These are phyloP conservation scores for Epirrhoe tristata DNA, from an alignment of 2,888 invertebrate species.

Conservation along the genomic window DNA sequence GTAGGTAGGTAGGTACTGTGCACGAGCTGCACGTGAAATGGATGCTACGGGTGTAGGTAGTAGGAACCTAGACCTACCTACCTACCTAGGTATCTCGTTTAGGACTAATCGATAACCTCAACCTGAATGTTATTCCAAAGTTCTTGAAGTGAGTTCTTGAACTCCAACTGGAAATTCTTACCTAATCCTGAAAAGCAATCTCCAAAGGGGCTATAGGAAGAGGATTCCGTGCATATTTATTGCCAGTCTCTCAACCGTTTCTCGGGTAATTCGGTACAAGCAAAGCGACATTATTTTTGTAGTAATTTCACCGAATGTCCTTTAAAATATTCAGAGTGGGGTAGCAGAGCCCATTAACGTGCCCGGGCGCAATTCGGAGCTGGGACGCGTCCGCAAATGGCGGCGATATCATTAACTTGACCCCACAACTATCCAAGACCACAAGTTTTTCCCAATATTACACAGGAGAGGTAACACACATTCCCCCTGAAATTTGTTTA, in stretches of 20 bases:
- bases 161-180: slow-evolving; percentile 63
- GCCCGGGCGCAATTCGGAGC: slow-evolving; percentile 80
- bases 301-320: slow-evolving; percentile 84
- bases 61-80: too few relatives aligned
- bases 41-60: slow-evolving; percentile 56
- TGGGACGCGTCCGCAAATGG: slow-evolving; percentile 81
- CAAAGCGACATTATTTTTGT: slow-evolving; percentile 84
- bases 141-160: slow-evolving; percentile 29
- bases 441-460: slow-evolving; percentile 83
- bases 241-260: slow-evolving; percentile 80
- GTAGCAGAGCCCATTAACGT: slow-evolving; percentile 83
- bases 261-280: slow-evolving; percentile 83
- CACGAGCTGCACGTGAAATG: slow-evolving; percentile 67
- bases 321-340: slow-evolving; percentile 84
- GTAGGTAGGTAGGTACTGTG: slow-evolving; percentile 46
- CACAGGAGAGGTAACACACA: slow-evolving; percentile 70
- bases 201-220: slow-evolving; percentile 76
- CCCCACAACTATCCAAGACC: slow-evolving; percentile 78
- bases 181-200: slow-evolving; percentile 79
- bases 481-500: slow-evolving; percentile 61
- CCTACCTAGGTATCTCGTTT: slow-evolving; percentile 39
- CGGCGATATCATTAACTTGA: slow-evolving; percentile 84
- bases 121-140: slow-evolving; percentile 33
- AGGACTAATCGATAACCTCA: slow-evolving; percentile 58
- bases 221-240: slow-evolving; percentile 82